Evolutionary conservation across 2,888 invertebrate genomes (phyloP).

Genomic region (Leptarthrus brevirostris): DNA sequence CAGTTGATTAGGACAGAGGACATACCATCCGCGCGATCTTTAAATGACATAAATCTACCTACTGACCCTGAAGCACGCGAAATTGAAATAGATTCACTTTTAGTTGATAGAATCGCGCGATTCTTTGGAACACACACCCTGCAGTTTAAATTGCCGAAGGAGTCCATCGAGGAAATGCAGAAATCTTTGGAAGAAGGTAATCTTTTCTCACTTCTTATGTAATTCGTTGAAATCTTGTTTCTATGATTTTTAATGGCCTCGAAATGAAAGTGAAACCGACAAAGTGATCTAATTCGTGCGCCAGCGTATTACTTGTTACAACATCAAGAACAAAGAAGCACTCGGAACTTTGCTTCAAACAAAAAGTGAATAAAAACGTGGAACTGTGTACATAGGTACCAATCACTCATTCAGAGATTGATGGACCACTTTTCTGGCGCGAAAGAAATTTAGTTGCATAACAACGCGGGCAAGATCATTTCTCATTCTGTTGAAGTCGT

Average conservation of each 20-base stretch:
- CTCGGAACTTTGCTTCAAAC: too few species aligned
- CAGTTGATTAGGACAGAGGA: conserved; percentile 70
- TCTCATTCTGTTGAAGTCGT: background rate
- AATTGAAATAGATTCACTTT: conserved; percentile 77
- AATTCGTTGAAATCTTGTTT: too few species aligned
- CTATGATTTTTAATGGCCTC: too few species aligned
- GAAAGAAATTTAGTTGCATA: background rate
- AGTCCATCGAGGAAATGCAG: conserved; percentile 78
- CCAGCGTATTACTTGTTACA: too few species aligned
- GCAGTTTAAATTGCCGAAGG: conserved; percentile 83
- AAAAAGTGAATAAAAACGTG: too few species aligned
- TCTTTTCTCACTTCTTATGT: too few species aligned
- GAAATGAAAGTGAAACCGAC: too few species aligned
- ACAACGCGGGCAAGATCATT: background rate
- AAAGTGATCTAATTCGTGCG: too few species aligned
- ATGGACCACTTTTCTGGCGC: too few species aligned
- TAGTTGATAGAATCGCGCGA: conserved; percentile 79
- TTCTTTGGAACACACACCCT: conserved; percentile 83
- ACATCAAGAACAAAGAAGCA: too few species aligned
- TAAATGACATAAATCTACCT: conserved; percentile 76
- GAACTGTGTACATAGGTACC: too few species aligned
- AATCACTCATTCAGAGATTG: too few species aligned
- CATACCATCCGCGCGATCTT: conserved; percentile 70
- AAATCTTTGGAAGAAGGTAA: conserved; percentile 86
- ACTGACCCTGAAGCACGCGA: conserved; percentile 80